phyloP scores from a whole-genome alignment of 2,888 invertebrate species.

The Idaea biselata region DNA sequence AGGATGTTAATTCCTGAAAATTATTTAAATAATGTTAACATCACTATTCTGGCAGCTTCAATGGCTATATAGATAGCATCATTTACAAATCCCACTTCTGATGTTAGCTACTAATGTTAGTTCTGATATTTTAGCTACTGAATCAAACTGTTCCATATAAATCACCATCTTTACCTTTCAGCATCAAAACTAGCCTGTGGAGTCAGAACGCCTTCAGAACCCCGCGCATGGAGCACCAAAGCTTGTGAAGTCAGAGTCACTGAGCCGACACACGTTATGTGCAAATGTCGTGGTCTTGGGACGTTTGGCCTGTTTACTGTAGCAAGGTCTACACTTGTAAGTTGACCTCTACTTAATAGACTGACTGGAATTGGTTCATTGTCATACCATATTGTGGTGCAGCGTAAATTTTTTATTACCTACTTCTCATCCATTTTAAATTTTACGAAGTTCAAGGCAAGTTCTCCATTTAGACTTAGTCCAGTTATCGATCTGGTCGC shows the following conservation, averaged over 20 bases:
- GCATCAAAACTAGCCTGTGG: constrained; percentile 66
- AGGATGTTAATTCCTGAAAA: too few relatives aligned
- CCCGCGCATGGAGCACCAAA: constrained; percentile 66
- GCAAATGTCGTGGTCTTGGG: constrained; percentile 64
- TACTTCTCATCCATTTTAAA: too few relatives aligned
- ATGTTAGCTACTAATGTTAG: too few relatives aligned
- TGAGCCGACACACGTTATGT: constrained; percentile 57
- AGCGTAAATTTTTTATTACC: not conserved
- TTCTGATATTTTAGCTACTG: not conserved
- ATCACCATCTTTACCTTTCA: constrained; percentile 20
- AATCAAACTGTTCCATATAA: not conserved
- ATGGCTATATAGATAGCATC: too few relatives aligned
- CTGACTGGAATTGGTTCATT: not conserved
- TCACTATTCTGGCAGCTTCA: too few relatives aligned
- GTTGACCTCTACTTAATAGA: constrained; percentile 25
- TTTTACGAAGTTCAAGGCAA: too few relatives aligned
- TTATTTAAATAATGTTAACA: too few relatives aligned
- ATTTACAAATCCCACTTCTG: too few relatives aligned
- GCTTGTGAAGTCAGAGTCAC: constrained; percentile 67
- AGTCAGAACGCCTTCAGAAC: constrained; percentile 71
- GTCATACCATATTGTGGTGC: not conserved
- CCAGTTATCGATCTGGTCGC: too few relatives aligned
- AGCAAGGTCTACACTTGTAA: constrained; percentile 61
- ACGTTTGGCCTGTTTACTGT: constrained; percentile 67
- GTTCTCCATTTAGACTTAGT: too few relatives aligned